These are phyloP conservation scores for Tetragonisca angustula DNA, from an alignment of 2,888 invertebrate genomes.

Conservation along the genomic window DNA sequence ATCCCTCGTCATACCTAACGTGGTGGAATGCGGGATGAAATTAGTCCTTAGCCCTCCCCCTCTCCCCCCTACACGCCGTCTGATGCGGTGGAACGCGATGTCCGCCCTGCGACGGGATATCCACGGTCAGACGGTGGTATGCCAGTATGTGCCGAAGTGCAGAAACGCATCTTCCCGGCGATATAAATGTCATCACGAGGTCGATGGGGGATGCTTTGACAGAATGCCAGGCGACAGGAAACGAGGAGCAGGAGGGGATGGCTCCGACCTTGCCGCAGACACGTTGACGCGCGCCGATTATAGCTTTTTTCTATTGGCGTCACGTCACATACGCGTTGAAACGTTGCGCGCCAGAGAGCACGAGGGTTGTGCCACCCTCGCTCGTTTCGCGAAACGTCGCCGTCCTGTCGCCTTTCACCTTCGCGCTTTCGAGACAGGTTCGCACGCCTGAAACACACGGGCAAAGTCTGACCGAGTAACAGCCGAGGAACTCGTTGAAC, in stretches of 20 bases:
- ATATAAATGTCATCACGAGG: constrained; percentile 63
- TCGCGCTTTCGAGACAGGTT: background rate
- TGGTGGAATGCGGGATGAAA: constrained; percentile 69
- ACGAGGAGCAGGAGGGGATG: too few relatives aligned
- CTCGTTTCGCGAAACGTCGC: background rate
- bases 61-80: constrained; percentile 53
- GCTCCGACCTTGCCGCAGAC: constrained; percentile 36
- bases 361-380: constrained; percentile 5
- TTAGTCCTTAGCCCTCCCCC: constrained; percentile 70
- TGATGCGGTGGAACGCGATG: constrained; percentile 66
- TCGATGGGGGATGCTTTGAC: constrained; percentile 40
- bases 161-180: constrained; percentile 57
- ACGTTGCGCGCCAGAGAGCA: background rate
- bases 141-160: constrained; percentile 57
- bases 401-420: background rate
- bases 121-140: constrained; percentile 58
- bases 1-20: constrained; percentile 57
- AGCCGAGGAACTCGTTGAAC: background rate
- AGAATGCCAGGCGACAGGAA: constrained; percentile 18
- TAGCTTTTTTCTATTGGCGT: constrained; percentile 40
- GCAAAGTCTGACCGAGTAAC: background rate
- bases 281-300: constrained; percentile 40
- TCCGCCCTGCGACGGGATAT: constrained; percentile 66
- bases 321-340: constrained; percentile 22
- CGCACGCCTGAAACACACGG: background rate